Conservation (phyloP, 2,797 vertebrate species). For the Eremophila alpestris region DNA sequence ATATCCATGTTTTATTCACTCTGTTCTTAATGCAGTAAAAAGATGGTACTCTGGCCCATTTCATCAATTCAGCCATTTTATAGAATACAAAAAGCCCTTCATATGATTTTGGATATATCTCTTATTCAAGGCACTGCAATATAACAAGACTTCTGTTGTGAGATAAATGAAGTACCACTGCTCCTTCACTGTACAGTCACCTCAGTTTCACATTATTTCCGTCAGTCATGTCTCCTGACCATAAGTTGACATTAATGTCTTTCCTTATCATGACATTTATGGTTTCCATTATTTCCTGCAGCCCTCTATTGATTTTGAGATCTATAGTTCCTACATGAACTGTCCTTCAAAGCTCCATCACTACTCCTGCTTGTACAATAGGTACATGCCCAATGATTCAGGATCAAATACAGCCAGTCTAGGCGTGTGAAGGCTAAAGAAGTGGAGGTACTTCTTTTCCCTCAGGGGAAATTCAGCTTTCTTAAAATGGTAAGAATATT, state of each 20-base stretch:
- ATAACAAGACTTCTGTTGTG: not conserved
- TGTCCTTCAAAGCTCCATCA: conserved; percentile 23
- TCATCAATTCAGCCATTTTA: not conserved
- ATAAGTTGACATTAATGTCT: not conserved
- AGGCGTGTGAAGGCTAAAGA: not conserved
- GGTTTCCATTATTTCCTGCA: conserved; percentile 40
- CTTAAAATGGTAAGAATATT: not conserved
- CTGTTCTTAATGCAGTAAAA: not conserved
- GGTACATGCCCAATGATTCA: not conserved
- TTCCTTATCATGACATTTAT: conserved; percentile 15
- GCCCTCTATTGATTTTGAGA: conserved; percentile 21
- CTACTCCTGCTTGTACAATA: not conserved
- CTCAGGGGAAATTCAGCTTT: not conserved
- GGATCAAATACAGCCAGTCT: not conserved
- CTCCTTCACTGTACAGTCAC: not conserved
- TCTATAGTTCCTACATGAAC: not conserved
- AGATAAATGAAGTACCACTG: not conserved
- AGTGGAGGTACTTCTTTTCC: not conserved
- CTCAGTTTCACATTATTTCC: not conserved
- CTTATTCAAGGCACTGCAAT: not conserved
- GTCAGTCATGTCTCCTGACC: not conserved
- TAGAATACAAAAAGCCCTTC: not conserved
- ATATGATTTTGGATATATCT: not conserved
- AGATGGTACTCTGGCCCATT: not conserved
- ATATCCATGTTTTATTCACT: not conserved